Base-by-base conservation (phyloP, 2,797 vertebrate genomes). In the Enteromius paludinosus region DNA sequence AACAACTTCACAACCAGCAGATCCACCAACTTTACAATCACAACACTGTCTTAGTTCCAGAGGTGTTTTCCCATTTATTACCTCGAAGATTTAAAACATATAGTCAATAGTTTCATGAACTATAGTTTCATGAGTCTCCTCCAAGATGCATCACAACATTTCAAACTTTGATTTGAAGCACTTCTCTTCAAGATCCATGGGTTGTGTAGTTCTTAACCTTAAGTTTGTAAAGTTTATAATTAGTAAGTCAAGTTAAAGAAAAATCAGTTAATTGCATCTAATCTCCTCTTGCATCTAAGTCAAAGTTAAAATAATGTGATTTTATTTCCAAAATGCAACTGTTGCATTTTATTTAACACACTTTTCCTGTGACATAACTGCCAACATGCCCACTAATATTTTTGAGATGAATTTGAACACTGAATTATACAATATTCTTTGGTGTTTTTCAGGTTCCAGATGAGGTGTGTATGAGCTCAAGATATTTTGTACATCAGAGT, bases 391-490 rank as follows among this genome's bases (percentile, higher is more conserved):
- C 8, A 30, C 59, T 28, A 7, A 23, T 41, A 6, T 75, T 38
- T 54, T 35, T 41, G 12, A 15, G 4, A 2, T 38, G 9, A 76
- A 25, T 52, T 33, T 33, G 9, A 54, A 52, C 25, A 72, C 20
- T 52, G 5, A 59, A 28, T 43, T 11, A 82, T 33, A 9, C 25
- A 52, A 35, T 64, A 18, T 78, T 33, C 10, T 84, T 59, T 59
- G 61, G 38, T 83, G 23, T 86, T 71, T 86, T 88, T 65, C 87
- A 88, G 87, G 85, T 84, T 86, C 86, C 86, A 71, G 65, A 82
- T 65, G 59, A 84, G 84, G 79, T 81, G 43, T 43, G 71, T 77
- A 81, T 62, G 56, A 30, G 25, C 38, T 49, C 20, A 25, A 15
- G 30, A 43, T 30, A 38, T 45, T 28, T 70, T 79, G 18, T 33